Evolutionary conservation across 2,888 invertebrate genomes (phyloP), one percentile per base, ranked within the genome.

Genomic region (Axea sp.): DNA sequence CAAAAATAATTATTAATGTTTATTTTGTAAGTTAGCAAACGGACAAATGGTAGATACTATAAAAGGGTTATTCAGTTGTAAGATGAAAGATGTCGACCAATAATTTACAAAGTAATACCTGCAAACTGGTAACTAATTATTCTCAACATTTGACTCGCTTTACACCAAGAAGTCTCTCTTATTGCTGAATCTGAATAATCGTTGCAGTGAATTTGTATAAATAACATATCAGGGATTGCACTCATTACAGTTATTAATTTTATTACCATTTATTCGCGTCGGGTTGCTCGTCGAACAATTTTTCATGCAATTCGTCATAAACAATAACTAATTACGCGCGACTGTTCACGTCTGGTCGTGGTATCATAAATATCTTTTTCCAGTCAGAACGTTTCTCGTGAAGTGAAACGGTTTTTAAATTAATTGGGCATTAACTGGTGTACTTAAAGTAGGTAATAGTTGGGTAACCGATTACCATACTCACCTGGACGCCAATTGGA

Each of bases 401-500:
- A 14, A 30, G 39, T 24, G 51, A 53, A 65, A 43, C 64, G 45
- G 35, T 26, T 26, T 28, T 43, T 7, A 45, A 65, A 65, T 65
- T 55, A 65, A 55, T 65, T 65, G 55, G 53, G 53, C 55, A 45
- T 65, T 53, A 37, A 65, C 33, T 45, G 39, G 39, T n/a, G 26
- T 15, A 47, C 47, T 43, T 64, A 6, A 65, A 65, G 45, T 37
- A 65, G 62, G 45, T 17, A 51, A 65, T 41, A 41, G 39, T 57
- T 67, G 41, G 57, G 57, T 14, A 57, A 33, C 57, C 57, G 67
- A 67, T 67, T 67, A 67, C 39, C 67, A 8, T 49, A 49, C 67
- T 47, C 49, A 67, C 67, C 67, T 67, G 57, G 67, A 8, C 57
- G 57, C 57, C 67, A 67, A 67, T 67, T 67, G 67, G 57, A 57